These are phyloP conservation scores for Ageneiosus marmoratus DNA, from an alignment of 2,113 vertebrate genomes.

Conservation along the genomic window DNA sequence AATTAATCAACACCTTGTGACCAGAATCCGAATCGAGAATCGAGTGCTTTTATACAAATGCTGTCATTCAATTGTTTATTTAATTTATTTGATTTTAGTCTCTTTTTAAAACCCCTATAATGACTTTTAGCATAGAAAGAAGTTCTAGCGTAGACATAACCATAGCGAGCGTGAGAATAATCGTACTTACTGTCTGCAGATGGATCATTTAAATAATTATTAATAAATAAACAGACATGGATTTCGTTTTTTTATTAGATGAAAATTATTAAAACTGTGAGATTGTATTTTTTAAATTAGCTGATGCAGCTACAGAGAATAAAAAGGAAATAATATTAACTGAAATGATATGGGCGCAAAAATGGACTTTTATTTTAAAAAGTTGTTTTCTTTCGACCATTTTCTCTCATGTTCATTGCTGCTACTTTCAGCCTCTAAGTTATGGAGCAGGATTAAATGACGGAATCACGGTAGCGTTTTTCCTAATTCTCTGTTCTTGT, in stretches of 20 bases:
- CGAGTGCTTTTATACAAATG: not conserved
- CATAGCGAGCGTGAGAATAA: not conserved
- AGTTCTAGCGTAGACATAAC: too few relatives aligned
- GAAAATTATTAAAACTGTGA: not conserved
- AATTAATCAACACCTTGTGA: not conserved
- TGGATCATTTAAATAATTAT: not conserved
- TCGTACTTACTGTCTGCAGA: not conserved
- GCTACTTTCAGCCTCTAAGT: constrained; percentile 16
- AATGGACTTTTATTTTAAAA: constrained; percentile 46
- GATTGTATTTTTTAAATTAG: not conserved
- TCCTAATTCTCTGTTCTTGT: not conserved
- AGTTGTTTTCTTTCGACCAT: not conserved
- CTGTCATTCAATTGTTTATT: not conserved
- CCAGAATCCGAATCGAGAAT: not conserved
- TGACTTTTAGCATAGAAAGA: not conserved
- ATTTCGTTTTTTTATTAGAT: not conserved
- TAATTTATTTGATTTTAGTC: not conserved
- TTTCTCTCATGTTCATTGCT: constrained; percentile 13
- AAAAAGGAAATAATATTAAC: too few relatives aligned
- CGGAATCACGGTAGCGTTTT: constrained; percentile 29
- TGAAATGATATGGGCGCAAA: not conserved
- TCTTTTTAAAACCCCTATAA: not conserved
- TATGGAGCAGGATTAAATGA: constrained; percentile 45
- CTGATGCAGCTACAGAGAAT: not conserved
- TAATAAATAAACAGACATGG: not conserved